Evolutionary conservation across 2,113 vertebrate genomes (phyloP), one percentile per base, ranked within the genome.

Genomic region (Xiphophorus maculatus): DNA sequence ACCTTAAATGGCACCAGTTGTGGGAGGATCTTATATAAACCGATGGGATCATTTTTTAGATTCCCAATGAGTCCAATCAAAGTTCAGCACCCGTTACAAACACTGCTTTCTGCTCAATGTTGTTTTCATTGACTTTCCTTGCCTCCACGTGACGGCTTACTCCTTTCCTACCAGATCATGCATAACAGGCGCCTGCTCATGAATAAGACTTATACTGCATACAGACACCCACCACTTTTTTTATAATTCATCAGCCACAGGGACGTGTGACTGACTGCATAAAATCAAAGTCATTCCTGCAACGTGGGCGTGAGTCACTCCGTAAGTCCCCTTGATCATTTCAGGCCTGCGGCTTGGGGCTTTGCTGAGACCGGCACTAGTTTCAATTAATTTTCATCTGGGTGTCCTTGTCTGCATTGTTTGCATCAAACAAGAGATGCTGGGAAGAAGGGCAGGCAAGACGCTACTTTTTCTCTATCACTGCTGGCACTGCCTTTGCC

Each of bases 371-470:
- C 73, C 66, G 58, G 73, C 79, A 68, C 73, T 73, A 40, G 71
- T 80, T 85, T 77, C 84, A 85, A 82, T 90, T 87, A 70, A 66
- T 74, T 83, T 66, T 37, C 81, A 69, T 88, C 70, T 29, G 30
- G 28, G 15, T 42, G 84, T 75, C 78, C 80, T 89, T 87, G 68
- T 40, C 70, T 19, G 35, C 29, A 35, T 84, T 84, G 76, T 84
- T 84, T 77, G 58, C 71, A 79, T 84, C 77, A 81, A 69, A 29
- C 13, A 7, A 42, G 42, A 71, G 79, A 74, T 15, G 13, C 27
- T 51, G 27, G 67, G 40, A 73, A 81, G 15, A 48, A 74, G 76
- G 76, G 51, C 69, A 75, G 69, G 40, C 28, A 58, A 74, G 65
- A 85, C 37, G 19, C 28, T 40, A 40, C 44, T 28, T 61, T 48